phyloP scores from a whole-genome alignment of 2,888 invertebrate species.

The Pharmacophagus antenor region DNA sequence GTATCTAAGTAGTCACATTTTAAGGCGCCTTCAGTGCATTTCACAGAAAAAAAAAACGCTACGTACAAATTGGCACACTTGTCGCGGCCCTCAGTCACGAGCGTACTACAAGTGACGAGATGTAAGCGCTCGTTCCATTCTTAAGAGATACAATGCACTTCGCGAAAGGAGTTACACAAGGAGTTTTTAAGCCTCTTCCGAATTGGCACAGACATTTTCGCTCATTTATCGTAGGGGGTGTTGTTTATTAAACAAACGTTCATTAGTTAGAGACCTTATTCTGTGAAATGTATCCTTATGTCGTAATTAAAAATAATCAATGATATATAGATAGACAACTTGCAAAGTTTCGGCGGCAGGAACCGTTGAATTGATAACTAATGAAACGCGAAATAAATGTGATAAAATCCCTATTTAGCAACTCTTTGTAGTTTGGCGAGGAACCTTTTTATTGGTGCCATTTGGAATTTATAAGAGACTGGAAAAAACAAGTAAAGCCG shows the following conservation, averaged over 20 bases:
- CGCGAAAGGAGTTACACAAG: slow-evolving; percentile 19
- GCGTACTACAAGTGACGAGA: slow-evolving; percentile 25
- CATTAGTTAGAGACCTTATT: not conserved
- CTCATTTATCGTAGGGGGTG: slow-evolving; percentile 21
- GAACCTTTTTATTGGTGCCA: too few relatives aligned
- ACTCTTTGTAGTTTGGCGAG: too few relatives aligned
- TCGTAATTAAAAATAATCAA: not conserved
- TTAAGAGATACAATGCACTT: slow-evolving; percentile 26
- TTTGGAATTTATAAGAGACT: too few relatives aligned
- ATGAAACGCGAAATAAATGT: too few relatives aligned
- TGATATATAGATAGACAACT: not conserved
- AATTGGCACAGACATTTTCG: slow-evolving; percentile 6
- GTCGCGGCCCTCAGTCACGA: slow-evolving; percentile 13
- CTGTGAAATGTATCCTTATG: not conserved
- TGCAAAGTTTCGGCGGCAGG: not conserved
- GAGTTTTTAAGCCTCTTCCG: slow-evolving; percentile 9
- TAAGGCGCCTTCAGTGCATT: slow-evolving; percentile 10
- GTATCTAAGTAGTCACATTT: slow-evolving; percentile 14
- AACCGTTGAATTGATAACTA: not conserved
- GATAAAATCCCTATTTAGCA: too few relatives aligned
- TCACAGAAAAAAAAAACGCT: slow-evolving; percentile 22
- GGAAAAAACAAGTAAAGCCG: too few relatives aligned
- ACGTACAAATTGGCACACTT: slow-evolving; percentile 30
- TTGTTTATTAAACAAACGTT: not conserved
- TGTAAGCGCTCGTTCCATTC: slow-evolving; percentile 25